These are phyloP conservation scores for Rhopalosiphum nymphaeae DNA, from an alignment of 2,888 invertebrate genomes.

Conservation along the genomic window DNA sequence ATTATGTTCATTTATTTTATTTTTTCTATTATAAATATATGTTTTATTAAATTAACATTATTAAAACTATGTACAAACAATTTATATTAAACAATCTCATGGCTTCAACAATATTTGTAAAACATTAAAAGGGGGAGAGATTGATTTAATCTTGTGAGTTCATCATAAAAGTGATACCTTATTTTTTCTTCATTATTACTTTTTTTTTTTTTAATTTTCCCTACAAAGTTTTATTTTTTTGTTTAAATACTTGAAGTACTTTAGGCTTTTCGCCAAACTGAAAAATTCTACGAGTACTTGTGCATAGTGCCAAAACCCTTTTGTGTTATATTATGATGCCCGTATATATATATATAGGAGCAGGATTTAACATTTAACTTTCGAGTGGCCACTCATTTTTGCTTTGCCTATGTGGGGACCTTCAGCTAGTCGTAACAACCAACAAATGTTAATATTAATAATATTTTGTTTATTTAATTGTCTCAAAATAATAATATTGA, in stretches of 20 bases:
- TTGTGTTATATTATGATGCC: conserved; percentile 22
- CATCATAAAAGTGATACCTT: not conserved
- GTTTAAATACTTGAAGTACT: conserved; percentile 39
- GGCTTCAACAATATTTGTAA: not conserved
- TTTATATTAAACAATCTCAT: not conserved
- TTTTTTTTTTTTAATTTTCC: conserved; percentile 16
- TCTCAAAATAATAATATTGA: conserved; percentile 19
- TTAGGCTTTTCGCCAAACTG: conserved; percentile 38
- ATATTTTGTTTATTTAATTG: conserved; percentile 17
- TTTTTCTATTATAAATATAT: not conserved
- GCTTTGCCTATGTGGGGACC: not conserved
- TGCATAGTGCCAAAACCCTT: conserved; percentile 24
- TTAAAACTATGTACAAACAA: not conserved
- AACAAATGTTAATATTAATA: not conserved
- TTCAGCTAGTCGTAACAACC: conserved; percentile 3
- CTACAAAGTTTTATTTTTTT: conserved; percentile 36
- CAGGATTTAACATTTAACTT: not conserved
- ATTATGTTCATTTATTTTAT: conserved; percentile 15
- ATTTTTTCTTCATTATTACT: not conserved
- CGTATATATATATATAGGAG: not conserved
- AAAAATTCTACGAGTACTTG: conserved; percentile 13
- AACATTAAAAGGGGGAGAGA: not conserved
- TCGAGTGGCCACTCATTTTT: conserved; percentile 30
- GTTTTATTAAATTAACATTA: not conserved
- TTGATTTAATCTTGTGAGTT: not conserved